A percentile compares a stretch with the other conserved stretches of the same genome.
These are phyloP conservation scores for Notamacropus eugenii DNA, from an alignment of 2,797 vertebrate species.

Conservation along the genomic window DNA sequence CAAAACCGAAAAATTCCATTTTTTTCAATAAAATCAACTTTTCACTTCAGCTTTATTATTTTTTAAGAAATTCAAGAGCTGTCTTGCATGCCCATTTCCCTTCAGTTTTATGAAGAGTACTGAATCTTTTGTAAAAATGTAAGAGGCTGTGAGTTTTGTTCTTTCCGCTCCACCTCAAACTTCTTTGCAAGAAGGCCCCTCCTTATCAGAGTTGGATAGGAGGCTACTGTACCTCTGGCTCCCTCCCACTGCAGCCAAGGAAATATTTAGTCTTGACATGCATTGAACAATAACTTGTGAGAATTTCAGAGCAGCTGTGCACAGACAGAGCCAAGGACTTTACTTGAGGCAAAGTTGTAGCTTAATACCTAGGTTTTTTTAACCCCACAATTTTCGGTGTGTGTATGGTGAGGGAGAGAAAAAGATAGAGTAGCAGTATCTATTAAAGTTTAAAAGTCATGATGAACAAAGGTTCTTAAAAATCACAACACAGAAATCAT, in stretches of 20 bases:
- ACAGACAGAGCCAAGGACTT: slow-evolving; percentile 59
- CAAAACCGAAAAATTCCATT: slow-evolving; percentile 47
- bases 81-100: slow-evolving; percentile 36
- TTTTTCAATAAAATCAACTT: slow-evolving; percentile 57
- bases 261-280: slow-evolving; percentile 67
- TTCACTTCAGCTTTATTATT: slow-evolving; percentile 48
- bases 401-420: slow-evolving; percentile 36
- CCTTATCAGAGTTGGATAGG: slow-evolving; percentile 61
- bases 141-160: slow-evolving; percentile 47
- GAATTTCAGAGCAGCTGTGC: slow-evolving; percentile 67
- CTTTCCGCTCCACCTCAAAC: slow-evolving; percentile 64
- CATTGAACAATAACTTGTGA: slow-evolving; percentile 64
- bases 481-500: slow-evolving; percentile 46
- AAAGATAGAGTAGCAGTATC: not conserved
- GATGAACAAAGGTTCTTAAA: slow-evolving; percentile 57
- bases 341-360: slow-evolving; percentile 56
- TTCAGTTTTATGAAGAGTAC: slow-evolving; percentile 45
- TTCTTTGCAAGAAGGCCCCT: slow-evolving; percentile 63
- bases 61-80: slow-evolving; percentile 46
- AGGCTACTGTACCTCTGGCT: slow-evolving; percentile 44
- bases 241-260: slow-evolving; percentile 47
- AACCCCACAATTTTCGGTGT: slow-evolving; percentile 60
- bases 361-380: slow-evolving; percentile 42
- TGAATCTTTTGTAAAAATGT: slow-evolving; percentile 54
- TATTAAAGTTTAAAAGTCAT: slow-evolving; percentile 54